A percentile compares a stretch with the other conserved stretches of the same genome.
Conservation (phyloP, 2,113 vertebrate species). For the Polypterus bichir region DNA sequence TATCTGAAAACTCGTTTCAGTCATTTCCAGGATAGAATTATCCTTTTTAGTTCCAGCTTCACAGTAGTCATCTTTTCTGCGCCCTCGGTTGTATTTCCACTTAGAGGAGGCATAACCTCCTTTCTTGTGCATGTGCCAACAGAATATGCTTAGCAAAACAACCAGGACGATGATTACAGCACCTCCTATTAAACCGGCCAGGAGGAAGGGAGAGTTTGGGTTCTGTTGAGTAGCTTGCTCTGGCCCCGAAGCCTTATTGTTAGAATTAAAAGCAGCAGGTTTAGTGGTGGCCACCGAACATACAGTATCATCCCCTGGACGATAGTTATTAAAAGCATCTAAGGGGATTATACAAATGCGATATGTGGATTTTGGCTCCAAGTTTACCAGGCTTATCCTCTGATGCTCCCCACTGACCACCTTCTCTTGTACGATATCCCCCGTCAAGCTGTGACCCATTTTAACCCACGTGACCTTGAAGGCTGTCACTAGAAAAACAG, state of each 20-base stretch:
- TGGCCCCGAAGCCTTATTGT: constrained; percentile 63
- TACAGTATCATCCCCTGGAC: constrained; percentile 75
- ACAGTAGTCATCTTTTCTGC: constrained; percentile 97
- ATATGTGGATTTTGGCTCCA: constrained; percentile 81
- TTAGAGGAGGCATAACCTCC: constrained; percentile 80
- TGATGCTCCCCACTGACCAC: constrained; percentile 77
- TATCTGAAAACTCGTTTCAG: constrained; percentile 98
- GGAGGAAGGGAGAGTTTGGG: constrained; percentile 74
- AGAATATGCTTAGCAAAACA: constrained; percentile 80
- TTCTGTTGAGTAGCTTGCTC: constrained; percentile 76
- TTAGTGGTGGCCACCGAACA: constrained; percentile 80
- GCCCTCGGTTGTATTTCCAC: constrained; percentile 94
- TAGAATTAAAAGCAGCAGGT: constrained; percentile 48
- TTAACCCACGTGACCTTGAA: constrained; percentile 96
- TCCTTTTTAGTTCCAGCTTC: constrained; percentile 98
- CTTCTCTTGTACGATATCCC: constrained; percentile 75
- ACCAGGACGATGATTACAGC: constrained; percentile 80
- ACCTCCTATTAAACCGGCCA: constrained; percentile 87
- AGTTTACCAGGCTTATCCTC: constrained; percentile 59
- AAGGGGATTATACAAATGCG: constrained; percentile 85
- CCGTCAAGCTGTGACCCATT: constrained; percentile 79
- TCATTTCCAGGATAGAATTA: constrained; percentile 99
- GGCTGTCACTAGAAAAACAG: constrained; percentile 72
- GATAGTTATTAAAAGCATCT: constrained; percentile 77
- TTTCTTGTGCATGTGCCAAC: constrained; percentile 97